Evolutionary conservation across 2,797 vertebrate genomes (phyloP).

Genomic region (Microctenopoma lineatum): DNA sequence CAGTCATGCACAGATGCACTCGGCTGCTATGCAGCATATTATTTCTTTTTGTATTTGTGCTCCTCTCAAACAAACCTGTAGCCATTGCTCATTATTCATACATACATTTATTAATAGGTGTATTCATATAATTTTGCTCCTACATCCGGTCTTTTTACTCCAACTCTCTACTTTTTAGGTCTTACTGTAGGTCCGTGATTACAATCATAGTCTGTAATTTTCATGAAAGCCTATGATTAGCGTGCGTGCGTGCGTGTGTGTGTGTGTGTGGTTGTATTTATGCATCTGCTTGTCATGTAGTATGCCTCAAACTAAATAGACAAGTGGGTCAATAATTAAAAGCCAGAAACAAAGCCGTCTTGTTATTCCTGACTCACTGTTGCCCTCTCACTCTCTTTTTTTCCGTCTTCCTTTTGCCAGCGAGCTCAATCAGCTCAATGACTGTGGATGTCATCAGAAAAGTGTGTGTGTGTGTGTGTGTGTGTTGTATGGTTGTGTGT

Average conservation of each 20-base stretch:
- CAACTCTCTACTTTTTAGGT: slow-evolving; percentile 42
- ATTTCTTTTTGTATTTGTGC: neutral
- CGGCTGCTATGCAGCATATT: neutral
- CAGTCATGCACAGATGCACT: neutral
- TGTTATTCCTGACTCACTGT: slow-evolving; percentile 47
- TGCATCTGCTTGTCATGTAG: slow-evolving; percentile 37
- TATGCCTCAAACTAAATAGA: slow-evolving; percentile 54
- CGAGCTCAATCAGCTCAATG: slow-evolving; percentile 30
- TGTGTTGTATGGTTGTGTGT: neutral
- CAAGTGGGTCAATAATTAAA: slow-evolving; percentile 60
- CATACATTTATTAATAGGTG: slow-evolving; percentile 33
- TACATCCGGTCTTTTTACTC: slow-evolving; percentile 42
- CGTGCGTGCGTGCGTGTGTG: slow-evolving; percentile 29
- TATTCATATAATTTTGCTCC: slow-evolving; percentile 18
- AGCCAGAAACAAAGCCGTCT: slow-evolving; percentile 24
- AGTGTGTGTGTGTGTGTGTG: slow-evolving; percentile 12
- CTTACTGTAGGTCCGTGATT: slow-evolving; percentile 52
- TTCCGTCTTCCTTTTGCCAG: slow-evolving; percentile 1
- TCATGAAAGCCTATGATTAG: slow-evolving; percentile 67
- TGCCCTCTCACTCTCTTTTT: slow-evolving; percentile 32
- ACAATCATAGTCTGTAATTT: slow-evolving; percentile 72
- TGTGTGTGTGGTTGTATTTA: slow-evolving; percentile 41
- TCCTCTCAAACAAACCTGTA: neutral
- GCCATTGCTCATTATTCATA: slow-evolving; percentile 21
- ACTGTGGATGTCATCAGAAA: slow-evolving; percentile 13